Evolutionary conservation across 1,140 invertebrate species (phyloP).

Genomic region (Intoshia linei): DNA sequence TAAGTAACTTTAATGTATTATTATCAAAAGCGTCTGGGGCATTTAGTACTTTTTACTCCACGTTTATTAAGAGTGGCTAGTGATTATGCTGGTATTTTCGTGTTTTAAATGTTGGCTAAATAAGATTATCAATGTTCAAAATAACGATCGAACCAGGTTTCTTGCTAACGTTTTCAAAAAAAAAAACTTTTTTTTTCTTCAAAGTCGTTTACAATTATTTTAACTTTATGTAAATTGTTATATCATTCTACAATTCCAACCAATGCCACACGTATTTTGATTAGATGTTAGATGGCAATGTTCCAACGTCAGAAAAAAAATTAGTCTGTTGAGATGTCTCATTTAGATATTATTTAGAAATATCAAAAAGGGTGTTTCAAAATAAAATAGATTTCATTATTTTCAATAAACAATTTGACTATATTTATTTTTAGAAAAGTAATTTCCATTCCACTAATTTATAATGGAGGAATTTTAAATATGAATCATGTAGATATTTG

Average conservation of each 20-base stretch:
- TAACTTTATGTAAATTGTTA: constrained; percentile 1
- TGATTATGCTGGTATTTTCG: neutral
- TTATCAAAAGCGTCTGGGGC: neutral
- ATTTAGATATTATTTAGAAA: neutral
- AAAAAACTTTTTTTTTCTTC: too few species aligned
- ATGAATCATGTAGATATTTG: constrained; percentile 52
- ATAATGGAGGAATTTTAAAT: constrained; percentile 85
- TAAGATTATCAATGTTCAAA: neutral
- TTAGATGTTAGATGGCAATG: too few species aligned
- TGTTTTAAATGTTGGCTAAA: neutral
- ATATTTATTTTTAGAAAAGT: constrained; percentile 30
- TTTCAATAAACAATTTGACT: constrained; percentile 2
- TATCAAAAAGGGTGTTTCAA: neutral
- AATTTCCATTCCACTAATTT: constrained; percentile 61
- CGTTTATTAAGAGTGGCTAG: neutral
- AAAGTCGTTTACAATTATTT: too few species aligned
- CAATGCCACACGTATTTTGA: neutral
- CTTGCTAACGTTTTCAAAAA: too few species aligned
- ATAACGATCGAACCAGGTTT: neutral
- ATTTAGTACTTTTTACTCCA: constrained; percentile 3
- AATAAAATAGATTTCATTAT: neutral
- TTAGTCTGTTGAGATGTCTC: neutral
- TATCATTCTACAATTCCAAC: neutral
- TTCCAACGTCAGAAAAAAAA: neutral
- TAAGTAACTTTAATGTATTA: constrained; percentile 27